Base-by-base conservation (phyloP, 2,113 vertebrate genomes). In the Eleginops maclovinus region DNA sequence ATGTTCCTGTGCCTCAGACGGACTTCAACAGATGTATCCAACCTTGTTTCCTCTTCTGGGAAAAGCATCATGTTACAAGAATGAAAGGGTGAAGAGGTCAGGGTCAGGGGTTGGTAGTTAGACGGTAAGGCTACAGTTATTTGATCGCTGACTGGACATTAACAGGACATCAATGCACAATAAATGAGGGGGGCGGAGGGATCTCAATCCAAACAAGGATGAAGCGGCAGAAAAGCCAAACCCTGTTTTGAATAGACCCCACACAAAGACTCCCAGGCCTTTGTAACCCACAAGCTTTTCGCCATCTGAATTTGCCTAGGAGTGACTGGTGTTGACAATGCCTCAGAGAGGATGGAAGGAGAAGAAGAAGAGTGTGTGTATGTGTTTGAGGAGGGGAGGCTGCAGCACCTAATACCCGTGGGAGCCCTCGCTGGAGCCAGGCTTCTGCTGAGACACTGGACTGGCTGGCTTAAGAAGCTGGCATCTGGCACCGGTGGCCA, bases 401-500 rank as follows among this genome's bases (percentile, higher is more conserved):
- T 70, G 61, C 59, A 89, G 85, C 81, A 87, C 79, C 89, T 91
- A 93, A 93, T 91, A 92, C 89, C 86, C 88, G 90, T 93, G 91
- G 93, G 91, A 93, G 79, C 80, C 55, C 79, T 59, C 47, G 22
- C 74, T 14, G 40, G 75, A 89, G 87, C 77, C 86, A 65, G 83
- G 76, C 83, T 15, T 77, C 86, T 61, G 53, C 71, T 58, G 75
- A 79, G 68, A 81, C 79, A 77, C 76, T 41, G 62, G 64, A 26
- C 71, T 6, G 63, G 53, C 13, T 26, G 14, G 56, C 36, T 73
- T 66, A 44, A 24, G 26, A 58, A 56, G 12, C 64, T 50, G 80
- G 75, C 78, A 86, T 75, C 75, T 79, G 69, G 72, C 73, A 85
- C 40, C 16, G 19, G 53, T 59, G 60, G 66, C 64, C 74, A 87